Base-by-base conservation (phyloP, 2,797 vertebrate genomes). In the Sebastes alutus region DNA sequence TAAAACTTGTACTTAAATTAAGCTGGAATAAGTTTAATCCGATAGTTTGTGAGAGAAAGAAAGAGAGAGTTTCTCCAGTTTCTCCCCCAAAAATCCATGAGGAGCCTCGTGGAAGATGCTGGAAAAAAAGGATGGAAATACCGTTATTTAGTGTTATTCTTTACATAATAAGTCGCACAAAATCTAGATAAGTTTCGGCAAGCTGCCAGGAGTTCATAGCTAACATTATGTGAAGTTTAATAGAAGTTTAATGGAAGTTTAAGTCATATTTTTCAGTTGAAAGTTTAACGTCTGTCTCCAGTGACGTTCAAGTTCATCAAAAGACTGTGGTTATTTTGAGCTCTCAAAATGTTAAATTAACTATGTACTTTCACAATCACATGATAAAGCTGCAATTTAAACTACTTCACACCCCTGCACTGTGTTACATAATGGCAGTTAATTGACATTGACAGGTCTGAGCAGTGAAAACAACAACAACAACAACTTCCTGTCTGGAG, bases 101-200 rank as follows among this genome's bases (percentile, higher is more conserved):
- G 78, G 29, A 84, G 66, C 87, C 82, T 80, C 88, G 84, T 89
- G 89, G 82, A 87, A 2, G 77, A 54, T 60, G 16, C 27, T 22
- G 0, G 0, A 1, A 8, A 29, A 72, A 76, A 38, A 27, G 0
- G 18, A 16, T 6, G 9, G 5, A 27, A 20, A 35, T 3, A 27
- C 20, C 14, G 55, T 54, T 27, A 27, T 16, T 12, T 16, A 11
- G 14, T 58, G n/a, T 55, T n/a, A 54, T n/a, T 25, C 60, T n/a
- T 55, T 6, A 5, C 14, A 14, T 1, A 14, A 3, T 12, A 16
- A 12, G 11, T 8, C 4, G 20, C 3, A 7, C 6, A 6, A 20
- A 4, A 13, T 22, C 27, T 0, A 18, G 2, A 20, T 10, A n/a
- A 5, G 16, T 22, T 1, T 2, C 4, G 10, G 1, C 1, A 29